Percentiles rank a stretch among this genome's conserved stretches.
Conservation (phyloP, 2,888 invertebrate species). For the Tachina grossa region DNA sequence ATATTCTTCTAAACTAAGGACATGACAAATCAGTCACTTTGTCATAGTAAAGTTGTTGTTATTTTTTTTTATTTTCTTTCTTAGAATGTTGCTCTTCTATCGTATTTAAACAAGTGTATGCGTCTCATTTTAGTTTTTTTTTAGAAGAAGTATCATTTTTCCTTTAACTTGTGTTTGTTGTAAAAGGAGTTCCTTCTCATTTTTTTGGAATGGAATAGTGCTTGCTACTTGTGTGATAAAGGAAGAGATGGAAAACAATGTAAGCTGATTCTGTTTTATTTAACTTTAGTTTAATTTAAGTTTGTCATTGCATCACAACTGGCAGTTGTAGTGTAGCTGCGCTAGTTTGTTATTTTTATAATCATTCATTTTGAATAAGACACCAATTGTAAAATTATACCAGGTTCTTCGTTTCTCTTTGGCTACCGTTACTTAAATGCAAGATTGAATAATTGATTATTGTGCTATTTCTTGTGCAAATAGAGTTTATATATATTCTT, state of each 20-base stretch:
- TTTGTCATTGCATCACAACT: constrained; percentile 57
- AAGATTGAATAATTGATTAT: constrained; percentile 48
- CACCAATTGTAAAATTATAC: constrained; percentile 56
- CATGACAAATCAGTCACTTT: constrained; percentile 48
- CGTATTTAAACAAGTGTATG: constrained; percentile 8
- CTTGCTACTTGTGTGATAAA: constrained; percentile 7
- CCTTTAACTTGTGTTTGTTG: constrained; percentile 31
- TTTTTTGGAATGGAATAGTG: constrained; percentile 23
- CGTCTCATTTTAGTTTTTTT: constrained; percentile 38
- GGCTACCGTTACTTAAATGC: constrained; percentile 40
- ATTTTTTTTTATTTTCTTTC: neutral
- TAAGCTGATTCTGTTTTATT: constrained; percentile 56
- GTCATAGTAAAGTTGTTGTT: constrained; percentile 16
- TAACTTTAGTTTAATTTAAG: constrained; percentile 64
- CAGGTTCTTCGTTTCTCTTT: constrained; percentile 43
- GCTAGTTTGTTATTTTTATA: constrained; percentile 39
- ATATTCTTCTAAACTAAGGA: constrained; percentile 27
- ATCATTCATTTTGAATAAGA: constrained; percentile 56
- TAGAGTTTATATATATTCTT: neutral
- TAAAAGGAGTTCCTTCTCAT: constrained; percentile 31
- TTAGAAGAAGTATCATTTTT: constrained; percentile 32
- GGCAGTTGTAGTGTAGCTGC: constrained; percentile 7
- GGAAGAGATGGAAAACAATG: constrained; percentile 25
- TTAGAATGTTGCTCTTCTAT: constrained; percentile 5
- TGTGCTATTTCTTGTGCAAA: constrained; percentile 18